A percentile compares a stretch with the other conserved stretches of the same genome.
These are phyloP conservation scores for Pogoniulus pusillus DNA, from an alignment of 2,797 vertebrate genomes.

Conservation along the genomic window DNA sequence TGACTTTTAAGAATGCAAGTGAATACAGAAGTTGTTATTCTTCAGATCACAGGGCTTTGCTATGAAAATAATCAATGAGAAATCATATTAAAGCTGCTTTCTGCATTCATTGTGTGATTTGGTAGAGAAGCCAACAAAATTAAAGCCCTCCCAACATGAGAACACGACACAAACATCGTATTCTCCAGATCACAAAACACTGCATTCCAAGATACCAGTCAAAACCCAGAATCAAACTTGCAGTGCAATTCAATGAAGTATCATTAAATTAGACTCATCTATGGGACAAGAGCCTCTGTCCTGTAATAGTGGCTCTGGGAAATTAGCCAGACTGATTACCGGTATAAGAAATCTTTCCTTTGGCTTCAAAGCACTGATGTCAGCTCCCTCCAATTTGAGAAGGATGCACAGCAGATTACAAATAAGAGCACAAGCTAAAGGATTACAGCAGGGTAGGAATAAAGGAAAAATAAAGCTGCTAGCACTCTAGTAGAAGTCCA, in stretches of 20 bases:
- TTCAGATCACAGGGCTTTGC: not conserved
- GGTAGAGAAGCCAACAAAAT: constrained; percentile 2
- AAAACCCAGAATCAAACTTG: not conserved
- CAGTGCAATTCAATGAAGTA: not conserved
- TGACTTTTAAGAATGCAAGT: not conserved
- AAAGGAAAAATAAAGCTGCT: not conserved
- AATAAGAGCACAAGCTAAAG: not conserved
- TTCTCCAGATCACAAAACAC: not conserved
- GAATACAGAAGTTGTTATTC: not conserved
- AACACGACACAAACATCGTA: not conserved
- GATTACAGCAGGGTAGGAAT: not conserved
- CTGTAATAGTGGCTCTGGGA: constrained; percentile 23
- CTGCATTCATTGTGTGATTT: constrained; percentile 22
- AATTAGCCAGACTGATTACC: constrained; percentile 49
- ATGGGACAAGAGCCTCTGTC: not conserved
- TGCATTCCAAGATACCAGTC: not conserved
- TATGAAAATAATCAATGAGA: constrained; percentile 24
- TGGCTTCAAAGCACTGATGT: constrained; percentile 15
- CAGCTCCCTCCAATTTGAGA: constrained; percentile 10
- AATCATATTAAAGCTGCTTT: constrained; percentile 35
- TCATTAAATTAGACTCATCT: constrained; percentile 5
- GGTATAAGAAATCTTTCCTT: constrained; percentile 55
- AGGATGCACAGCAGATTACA: not conserved
- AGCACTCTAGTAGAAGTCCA: not conserved
- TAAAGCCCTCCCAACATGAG: not conserved